Percentiles rank a stretch among this genome's conserved stretches.
Conservation (phyloP, 2,888 invertebrate genomes). For the Ophion ventricosus region DNA sequence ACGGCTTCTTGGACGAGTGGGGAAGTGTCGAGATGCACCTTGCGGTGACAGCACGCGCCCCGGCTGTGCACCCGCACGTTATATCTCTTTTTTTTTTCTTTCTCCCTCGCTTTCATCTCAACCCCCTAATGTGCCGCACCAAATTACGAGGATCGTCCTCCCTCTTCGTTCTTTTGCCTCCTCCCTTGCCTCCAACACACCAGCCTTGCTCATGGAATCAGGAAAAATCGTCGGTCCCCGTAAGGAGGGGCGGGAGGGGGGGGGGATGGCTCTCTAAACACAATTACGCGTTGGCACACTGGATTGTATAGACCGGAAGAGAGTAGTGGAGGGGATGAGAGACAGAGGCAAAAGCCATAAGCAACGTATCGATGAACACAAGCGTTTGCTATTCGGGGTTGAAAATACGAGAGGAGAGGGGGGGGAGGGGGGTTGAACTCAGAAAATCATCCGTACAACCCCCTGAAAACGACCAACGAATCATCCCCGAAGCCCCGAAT, state of each 20-base stretch:
- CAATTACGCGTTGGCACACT: slow-evolving; percentile 72
- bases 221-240: slow-evolving; percentile 53
- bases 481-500: slow-evolving; percentile 66
- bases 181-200: neutral
- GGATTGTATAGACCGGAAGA: slow-evolving; percentile 29
- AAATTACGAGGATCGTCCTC: slow-evolving; percentile 12
- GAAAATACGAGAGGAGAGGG: slow-evolving; percentile 33
- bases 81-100: slow-evolving; percentile 36
- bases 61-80: slow-evolving; percentile 41
- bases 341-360: slow-evolving; percentile 50
- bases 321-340: slow-evolving; percentile 42
- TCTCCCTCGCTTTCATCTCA: slow-evolving; percentile 38
- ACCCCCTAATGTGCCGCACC: slow-evolving; percentile 37
- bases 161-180: neutral
- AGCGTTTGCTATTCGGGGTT: slow-evolving; percentile 49
- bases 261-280: slow-evolving; percentile 73
- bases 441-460: slow-evolving; percentile 55
- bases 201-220: slow-evolving; percentile 55
- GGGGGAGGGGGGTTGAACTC: slow-evolving; percentile 43
- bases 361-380: slow-evolving; percentile 42
- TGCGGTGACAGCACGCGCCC: slow-evolving; percentile 65
- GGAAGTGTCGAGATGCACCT: slow-evolving; percentile 68
- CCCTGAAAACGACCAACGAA: slow-evolving; percentile 39
- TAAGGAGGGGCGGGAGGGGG: neutral
- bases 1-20: neutral